Base-by-base conservation (phyloP, 2,113 vertebrate genomes). In the zebrafish (Danio rerio) region DNA sequence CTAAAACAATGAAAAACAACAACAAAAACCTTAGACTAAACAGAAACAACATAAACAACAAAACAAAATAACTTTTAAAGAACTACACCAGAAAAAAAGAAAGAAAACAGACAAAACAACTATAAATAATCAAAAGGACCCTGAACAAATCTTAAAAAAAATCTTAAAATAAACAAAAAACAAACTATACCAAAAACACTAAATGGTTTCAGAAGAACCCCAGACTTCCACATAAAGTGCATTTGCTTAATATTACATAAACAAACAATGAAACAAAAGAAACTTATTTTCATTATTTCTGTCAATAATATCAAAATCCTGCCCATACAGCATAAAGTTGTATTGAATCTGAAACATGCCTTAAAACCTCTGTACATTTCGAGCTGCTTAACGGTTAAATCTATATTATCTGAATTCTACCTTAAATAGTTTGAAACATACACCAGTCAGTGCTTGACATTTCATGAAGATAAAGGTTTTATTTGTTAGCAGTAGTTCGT, bases 381-480 rank as follows among this genome's bases (percentile, higher is more conserved):
- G 43, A 18, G 43, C 15, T 6, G 65, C 16, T 45, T 3, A 47
- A 43, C 42, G 42, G 45, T 42, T 49, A 20, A 52, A 52, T 52
- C 49, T 9, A 9, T 52, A 3, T 9, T 9, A 52, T 9, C n/a
- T n/a, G 5, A 52, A 52, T 5, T 7, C 2, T 52, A 52, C 11
- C 49, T 52, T 3, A 52, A 7, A 52, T 52, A 52, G 12, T 84
- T 18, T 81, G 69, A 88, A 75, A 91, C 83, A 86, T 78, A 93
- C 89, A 93, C 78, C 89, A 94, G 88, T 94, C 94, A 93, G 89
- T 89, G 91, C 93, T 94, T 92, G 88, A 91, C 92, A 94, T 89
- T 90, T 81, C 92, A 92, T 96, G 92, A 94, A 96, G 94, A 97
- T 96, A 95, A 93, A 93, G 89, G 89, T 98, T 31, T 98, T 98